phyloP scores from a whole-genome alignment of 2,113 vertebrate genomes.

The Chitala chitala region DNA sequence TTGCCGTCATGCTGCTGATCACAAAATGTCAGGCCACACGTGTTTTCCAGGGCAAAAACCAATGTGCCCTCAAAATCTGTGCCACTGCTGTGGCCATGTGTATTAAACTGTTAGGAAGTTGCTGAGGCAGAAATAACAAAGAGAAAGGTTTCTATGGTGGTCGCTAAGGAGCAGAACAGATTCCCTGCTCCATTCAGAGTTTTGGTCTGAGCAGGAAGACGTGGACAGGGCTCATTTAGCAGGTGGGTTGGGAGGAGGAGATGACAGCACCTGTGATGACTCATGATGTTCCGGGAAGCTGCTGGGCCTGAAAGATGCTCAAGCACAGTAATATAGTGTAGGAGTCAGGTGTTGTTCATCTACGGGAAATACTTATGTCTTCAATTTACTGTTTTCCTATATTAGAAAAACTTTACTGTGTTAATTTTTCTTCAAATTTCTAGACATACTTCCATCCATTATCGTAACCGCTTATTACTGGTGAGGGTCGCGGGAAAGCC shows the following conservation, averaged over 20 bases:
- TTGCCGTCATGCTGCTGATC: conserved; percentile 50
- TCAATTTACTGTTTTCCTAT: not conserved
- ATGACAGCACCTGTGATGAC: conserved; percentile 60
- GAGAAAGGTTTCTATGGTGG: not conserved
- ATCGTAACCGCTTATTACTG: too few relatives aligned
- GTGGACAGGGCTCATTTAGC: conserved; percentile 52
- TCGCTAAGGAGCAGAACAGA: conserved; percentile 23
- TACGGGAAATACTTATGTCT: not conserved
- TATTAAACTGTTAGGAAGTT: conserved; percentile 52
- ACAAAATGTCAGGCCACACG: conserved; percentile 35
- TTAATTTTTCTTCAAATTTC: too few relatives aligned
- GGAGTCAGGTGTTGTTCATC: not conserved
- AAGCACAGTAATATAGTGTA: not conserved
- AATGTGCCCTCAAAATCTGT: conserved; percentile 49
- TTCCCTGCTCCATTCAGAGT: conserved; percentile 21
- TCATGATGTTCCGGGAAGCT: conserved; percentile 61
- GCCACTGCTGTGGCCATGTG: conserved; percentile 37
- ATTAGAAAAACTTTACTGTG: too few relatives aligned
- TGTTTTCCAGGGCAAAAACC: conserved; percentile 39
- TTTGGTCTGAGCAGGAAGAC: conserved; percentile 3
- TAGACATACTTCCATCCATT: too few relatives aligned
- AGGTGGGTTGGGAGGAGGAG: conserved; percentile 58
- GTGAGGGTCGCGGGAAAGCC: too few relatives aligned
- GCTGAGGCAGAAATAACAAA: not conserved
- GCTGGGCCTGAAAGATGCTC: conserved; percentile 47